phyloP scores from a whole-genome alignment of 2,113 vertebrate genomes.

The Onychorhynchus coronatus region DNA sequence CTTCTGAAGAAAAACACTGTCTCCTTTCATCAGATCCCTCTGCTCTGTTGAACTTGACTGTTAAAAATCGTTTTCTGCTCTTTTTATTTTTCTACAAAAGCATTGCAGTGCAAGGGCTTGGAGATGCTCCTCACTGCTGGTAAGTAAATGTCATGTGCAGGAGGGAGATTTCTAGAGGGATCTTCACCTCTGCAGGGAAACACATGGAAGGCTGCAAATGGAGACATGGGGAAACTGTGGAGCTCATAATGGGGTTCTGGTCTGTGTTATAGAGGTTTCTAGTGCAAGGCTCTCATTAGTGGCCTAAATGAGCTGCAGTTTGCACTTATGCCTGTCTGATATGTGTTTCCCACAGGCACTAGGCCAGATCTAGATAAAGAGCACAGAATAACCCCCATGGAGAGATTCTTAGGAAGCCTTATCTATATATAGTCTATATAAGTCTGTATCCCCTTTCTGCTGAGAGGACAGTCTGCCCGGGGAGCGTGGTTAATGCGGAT shows the following conservation, averaged over 20 bases:
- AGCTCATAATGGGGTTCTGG: neutral
- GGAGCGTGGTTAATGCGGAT: neutral
- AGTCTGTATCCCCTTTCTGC: conserved; percentile 41
- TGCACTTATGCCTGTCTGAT: neutral
- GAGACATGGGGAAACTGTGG: neutral
- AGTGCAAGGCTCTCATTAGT: neutral
- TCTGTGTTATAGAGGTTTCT: neutral
- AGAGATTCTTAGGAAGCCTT: conserved; percentile 60
- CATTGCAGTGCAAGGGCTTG: neutral
- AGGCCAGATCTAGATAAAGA: conserved; percentile 26
- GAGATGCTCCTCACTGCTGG: neutral
- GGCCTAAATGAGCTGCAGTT: neutral
- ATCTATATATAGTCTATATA: conserved; percentile 52
- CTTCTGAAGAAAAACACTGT: neutral
- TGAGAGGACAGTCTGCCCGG: neutral
- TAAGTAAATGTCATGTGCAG: neutral
- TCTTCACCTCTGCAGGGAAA: neutral
- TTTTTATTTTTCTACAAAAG: neutral
- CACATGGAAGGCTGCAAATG: neutral
- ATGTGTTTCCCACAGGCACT: neutral
- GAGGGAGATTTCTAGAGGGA: neutral
- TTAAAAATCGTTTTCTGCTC: neutral
- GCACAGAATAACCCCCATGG: neutral
- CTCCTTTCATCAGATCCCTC: neutral
- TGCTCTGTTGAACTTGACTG: neutral